Conservation (phyloP, 2,888 invertebrate species). For the Xanthorhoe spadicearia region DNA sequence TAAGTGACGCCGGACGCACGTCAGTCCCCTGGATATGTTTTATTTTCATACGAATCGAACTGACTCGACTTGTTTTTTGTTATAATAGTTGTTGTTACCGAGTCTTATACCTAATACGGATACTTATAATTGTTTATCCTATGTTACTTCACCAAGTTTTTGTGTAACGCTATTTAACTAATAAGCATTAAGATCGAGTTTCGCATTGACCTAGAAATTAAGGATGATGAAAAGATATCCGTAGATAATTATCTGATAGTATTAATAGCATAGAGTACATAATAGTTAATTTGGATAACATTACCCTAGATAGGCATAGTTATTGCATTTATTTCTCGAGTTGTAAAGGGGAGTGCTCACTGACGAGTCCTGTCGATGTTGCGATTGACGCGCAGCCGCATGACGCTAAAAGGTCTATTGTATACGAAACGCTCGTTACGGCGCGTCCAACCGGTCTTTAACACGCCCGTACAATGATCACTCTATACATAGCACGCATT, state of each 20-base stretch:
- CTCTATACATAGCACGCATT: conserved; percentile 75
- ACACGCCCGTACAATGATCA: conserved; percentile 81
- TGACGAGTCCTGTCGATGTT: conserved; percentile 53
- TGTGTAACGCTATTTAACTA: conserved; percentile 25
- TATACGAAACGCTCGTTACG: conserved; percentile 82
- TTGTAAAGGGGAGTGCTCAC: conserved; percentile 68
- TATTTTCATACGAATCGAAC: conserved; percentile 82
- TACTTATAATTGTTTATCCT: conserved; percentile 65
- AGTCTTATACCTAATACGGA: conserved; percentile 68
- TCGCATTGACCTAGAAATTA: conserved; percentile 22
- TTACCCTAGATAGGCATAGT: neutral
- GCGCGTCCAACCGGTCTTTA: conserved; percentile 80
- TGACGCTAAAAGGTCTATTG: conserved; percentile 85
- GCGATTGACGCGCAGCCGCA: conserved; percentile 79
- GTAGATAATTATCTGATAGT: conserved; percentile 33
- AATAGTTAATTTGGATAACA: neutral
- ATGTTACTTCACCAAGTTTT: conserved; percentile 46
- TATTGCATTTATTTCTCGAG: conserved; percentile 11
- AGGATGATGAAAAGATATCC: conserved; percentile 33
- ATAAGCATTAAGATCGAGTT: neutral
- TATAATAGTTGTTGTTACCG: conserved; percentile 75
- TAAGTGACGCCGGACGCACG: conserved; percentile 85
- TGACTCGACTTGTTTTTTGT: conserved; percentile 78
- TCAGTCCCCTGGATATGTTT: conserved; percentile 79
- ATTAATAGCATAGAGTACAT: neutral